Base-by-base conservation (phyloP, 2,797 vertebrate species). In the Anguilla pacifica region DNA sequence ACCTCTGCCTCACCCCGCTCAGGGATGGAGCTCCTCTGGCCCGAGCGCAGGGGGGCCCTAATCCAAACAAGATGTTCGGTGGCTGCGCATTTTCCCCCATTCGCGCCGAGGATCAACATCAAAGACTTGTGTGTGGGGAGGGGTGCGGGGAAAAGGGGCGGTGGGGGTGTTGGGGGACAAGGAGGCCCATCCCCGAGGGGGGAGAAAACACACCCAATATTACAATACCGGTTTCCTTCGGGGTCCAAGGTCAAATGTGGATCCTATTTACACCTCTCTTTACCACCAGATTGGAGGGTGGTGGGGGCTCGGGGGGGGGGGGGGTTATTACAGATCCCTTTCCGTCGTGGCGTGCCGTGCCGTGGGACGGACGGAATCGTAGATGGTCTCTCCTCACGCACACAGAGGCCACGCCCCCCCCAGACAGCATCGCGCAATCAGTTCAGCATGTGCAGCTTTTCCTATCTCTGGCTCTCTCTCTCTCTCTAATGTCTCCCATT, bases 161-260 rank as follows among this genome's bases (percentile, higher is more conserved):
- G 49, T 5, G 49, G 49, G 49, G 1, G 6, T 35, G 2, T 11
- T 3, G 6, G 31, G 7, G 77, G 43, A 3, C 22, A 22, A 17
- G 43, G 77, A 17, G 77, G 43, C 6, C 39, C 6, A 2, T 13
- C 31, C 43, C 35, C 22, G 39, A 49, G 77, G 77, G 77, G 15
- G 11, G 11, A 17, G 7, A 81, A 46, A 64, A 7, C 61, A 64
- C 25, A 49, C 77, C 39, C 43, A 49, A 81, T 81, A 25, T 81
- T 81, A 79, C 77, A 79, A 79, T 46, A 22, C 9, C 9, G 1
- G 77, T 22, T 25, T 81, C 39, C 77, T 46, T 49, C 7, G 77
- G 77, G 77, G 77, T 39, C n/a, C 17, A 49, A 81, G 77, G 77
- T 81, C 77, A 81, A 81, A 49, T 19, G 17, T 81, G 77, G 77